Evolutionary conservation across 2,888 invertebrate species (phyloP).

Genomic region (Baccha elongata): DNA sequence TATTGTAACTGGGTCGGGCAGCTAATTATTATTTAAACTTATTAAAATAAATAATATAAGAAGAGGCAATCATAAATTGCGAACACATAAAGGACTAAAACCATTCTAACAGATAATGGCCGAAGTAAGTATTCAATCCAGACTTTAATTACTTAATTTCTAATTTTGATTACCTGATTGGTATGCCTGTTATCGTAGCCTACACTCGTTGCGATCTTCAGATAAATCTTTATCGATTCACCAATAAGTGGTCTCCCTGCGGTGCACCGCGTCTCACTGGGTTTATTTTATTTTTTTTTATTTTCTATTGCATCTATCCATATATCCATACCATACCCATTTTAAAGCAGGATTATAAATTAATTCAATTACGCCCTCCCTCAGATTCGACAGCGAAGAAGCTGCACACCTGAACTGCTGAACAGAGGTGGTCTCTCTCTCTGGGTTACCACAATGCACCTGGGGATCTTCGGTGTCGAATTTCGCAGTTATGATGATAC

Average conservation of each 20-base stretch:
- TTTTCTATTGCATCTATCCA: background rate
- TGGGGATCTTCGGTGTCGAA: constrained; percentile 51
- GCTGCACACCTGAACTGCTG: constrained; percentile 3
- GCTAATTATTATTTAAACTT: no score
- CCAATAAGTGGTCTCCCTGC: background rate
- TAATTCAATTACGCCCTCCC: constrained; percentile 67
- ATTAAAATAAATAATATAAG: no score
- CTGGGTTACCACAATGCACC: constrained; percentile 38
- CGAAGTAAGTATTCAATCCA: constrained; percentile 29
- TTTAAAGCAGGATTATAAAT: constrained; percentile 57
- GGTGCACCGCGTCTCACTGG: background rate
- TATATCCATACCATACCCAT: constrained; percentile 29
- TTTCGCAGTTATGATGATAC: constrained; percentile 52
- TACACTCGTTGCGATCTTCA: constrained; percentile 30
- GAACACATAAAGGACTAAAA: background rate
- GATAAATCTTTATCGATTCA: constrained; percentile 1
- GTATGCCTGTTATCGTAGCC: constrained; percentile 3
- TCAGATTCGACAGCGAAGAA: constrained; percentile 55
- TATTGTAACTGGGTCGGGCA: no score
- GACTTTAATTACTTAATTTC: constrained; percentile 58
- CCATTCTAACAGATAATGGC: background rate
- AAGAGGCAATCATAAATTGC: no score
- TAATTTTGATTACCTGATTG: constrained; percentile 43
- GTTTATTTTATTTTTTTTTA: constrained; percentile 1
- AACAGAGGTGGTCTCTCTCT: constrained; percentile 57